Evolutionary conservation across 2,797 vertebrate species (phyloP).

Genomic region (Crocidura indochinensis): DNA sequence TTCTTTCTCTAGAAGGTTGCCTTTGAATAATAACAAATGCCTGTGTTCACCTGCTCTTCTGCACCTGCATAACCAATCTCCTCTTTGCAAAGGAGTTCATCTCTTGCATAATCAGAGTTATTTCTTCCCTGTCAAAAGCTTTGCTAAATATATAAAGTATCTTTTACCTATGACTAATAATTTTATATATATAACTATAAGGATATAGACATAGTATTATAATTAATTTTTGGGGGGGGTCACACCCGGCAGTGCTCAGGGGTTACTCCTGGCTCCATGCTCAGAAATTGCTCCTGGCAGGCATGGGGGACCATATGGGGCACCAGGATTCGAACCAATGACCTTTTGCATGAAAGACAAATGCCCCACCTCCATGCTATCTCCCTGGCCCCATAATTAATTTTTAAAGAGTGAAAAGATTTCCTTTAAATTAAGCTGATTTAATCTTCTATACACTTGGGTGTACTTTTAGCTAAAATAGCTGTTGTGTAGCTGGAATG

Average conservation of each 20-base stretch:
- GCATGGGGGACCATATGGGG: no score
- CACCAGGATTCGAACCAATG: no score
- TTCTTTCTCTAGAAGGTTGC: slow-evolving; percentile 11
- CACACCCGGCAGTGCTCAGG: no score
- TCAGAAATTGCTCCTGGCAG: no score
- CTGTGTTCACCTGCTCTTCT: slow-evolving; percentile 15
- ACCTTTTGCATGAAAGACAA: no score
- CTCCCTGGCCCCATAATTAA: no score
- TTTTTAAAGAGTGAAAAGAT: slow-evolving; percentile 34
- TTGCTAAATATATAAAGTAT: slow-evolving; percentile 17
- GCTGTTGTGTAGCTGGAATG: background rate
- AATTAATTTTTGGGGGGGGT: slow-evolving; percentile 50
- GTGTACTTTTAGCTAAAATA: slow-evolving; percentile 27
- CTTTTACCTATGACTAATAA: background rate
- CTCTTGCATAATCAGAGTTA: no score
- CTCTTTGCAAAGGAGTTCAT: no score
- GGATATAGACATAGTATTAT: background rate
- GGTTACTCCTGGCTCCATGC: no score
- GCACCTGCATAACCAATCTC: background rate
- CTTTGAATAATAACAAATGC: slow-evolving; percentile 8
- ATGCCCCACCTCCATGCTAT: no score
- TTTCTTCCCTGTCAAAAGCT: no score
- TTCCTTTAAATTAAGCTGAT: background rate
- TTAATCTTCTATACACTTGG: slow-evolving; percentile 45
- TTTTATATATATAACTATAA: background rate